Conservation (phyloP, 2,888 invertebrate genomes). For the Mallateleia sp. region DNA sequence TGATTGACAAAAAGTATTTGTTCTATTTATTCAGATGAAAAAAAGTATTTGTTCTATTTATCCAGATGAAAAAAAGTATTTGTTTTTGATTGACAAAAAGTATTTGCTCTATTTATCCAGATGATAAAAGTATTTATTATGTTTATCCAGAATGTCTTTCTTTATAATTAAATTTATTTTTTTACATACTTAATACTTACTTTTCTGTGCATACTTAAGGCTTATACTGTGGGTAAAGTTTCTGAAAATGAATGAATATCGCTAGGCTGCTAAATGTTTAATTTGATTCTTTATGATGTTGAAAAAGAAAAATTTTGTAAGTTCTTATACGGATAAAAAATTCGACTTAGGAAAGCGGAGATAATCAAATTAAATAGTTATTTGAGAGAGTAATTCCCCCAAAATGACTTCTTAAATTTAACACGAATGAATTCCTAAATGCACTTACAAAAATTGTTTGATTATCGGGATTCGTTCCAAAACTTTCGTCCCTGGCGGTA, state of each 20-base stretch:
- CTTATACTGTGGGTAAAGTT: slow-evolving; percentile 15
- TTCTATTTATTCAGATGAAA: too few relatives aligned
- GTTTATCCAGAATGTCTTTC: too few relatives aligned
- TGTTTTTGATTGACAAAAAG: too few relatives aligned
- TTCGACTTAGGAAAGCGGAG: slow-evolving; percentile 1
- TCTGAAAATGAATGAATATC: slow-evolving; percentile 22
- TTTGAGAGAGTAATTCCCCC: slow-evolving; percentile 56
- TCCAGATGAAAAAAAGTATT: too few relatives aligned
- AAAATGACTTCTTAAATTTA: slow-evolving; percentile 63
- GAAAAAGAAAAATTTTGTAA: slow-evolving; percentile 39
- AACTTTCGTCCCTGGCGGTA: slow-evolving; percentile 33
- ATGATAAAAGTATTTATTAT: too few relatives aligned
- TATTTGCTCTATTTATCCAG: too few relatives aligned
- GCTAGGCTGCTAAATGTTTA: slow-evolving; percentile 21
- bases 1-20: too few relatives aligned
- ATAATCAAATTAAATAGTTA: slow-evolving; percentile 60
- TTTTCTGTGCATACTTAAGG: too few relatives aligned
- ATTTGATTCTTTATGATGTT: slow-evolving; percentile 32
- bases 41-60: too few relatives aligned
- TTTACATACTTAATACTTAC: too few relatives aligned
- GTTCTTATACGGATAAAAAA: slow-evolving; percentile 31
- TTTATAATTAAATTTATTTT: too few relatives aligned
- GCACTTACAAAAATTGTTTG: slow-evolving; percentile 74
- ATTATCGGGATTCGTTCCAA: slow-evolving; percentile 67
- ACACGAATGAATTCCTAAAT: slow-evolving; percentile 70